Conservation (phyloP, 2,888 invertebrate species). For the Tachystola acroxantha region DNA sequence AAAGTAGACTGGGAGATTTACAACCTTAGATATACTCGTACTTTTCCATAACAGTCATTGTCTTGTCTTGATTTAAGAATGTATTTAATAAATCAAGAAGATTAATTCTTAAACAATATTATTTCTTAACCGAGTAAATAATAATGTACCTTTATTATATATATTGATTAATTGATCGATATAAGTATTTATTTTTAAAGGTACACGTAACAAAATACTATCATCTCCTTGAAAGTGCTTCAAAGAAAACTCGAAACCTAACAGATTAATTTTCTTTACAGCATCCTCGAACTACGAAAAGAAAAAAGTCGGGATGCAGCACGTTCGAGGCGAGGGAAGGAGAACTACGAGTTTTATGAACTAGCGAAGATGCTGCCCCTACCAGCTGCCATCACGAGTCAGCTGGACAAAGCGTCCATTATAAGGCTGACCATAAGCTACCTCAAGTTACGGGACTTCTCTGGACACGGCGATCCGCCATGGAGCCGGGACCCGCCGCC, state of each 20-base stretch:
- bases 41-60: no score
- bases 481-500: slow-evolving; percentile 92
- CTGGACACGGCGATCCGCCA: slow-evolving; percentile 96
- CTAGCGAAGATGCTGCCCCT: slow-evolving; percentile 95
- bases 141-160: no score
- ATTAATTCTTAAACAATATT: no score
- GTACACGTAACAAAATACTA: no score
- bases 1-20: no score
- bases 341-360: slow-evolving; percentile 98
- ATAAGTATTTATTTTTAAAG: no score
- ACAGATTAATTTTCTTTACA: slow-evolving; percentile 72
- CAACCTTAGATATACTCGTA: no score
- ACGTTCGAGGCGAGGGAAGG: slow-evolving; percentile 93
- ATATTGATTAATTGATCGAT: no score
- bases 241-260: slow-evolving; percentile 22
- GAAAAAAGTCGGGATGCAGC: slow-evolving; percentile 97
- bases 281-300: slow-evolving; percentile 94
- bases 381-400: slow-evolving; percentile 94
- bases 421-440: slow-evolving; percentile 97
- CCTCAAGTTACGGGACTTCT: slow-evolving; percentile 96
- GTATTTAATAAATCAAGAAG: no score
- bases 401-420: slow-evolving; percentile 97
- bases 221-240: no score
- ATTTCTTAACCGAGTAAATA: no score
- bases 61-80: no score